Base-by-base conservation (phyloP, 2,113 vertebrate species). In the Menura novaehollandiae region DNA sequence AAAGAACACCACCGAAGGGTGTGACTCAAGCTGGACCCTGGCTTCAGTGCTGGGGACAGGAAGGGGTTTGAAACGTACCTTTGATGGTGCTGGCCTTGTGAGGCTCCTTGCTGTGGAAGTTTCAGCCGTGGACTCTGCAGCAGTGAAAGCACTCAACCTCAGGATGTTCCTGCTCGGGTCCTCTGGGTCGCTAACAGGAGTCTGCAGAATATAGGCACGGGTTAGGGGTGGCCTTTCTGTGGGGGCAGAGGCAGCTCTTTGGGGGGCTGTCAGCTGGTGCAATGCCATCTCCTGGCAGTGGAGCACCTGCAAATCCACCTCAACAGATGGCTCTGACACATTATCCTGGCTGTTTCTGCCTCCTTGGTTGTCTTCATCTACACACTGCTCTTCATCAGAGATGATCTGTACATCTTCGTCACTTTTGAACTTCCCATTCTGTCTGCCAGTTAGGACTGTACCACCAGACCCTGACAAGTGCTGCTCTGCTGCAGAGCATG, bases 131-230 rank as follows among this genome's bases (percentile, higher is more conserved):
- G 73, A 7, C 13, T 7, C 28, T 37, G 35, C 15, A 30, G 86
- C 15, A 53, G 28, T 4, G 10, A 30, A 33, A 78, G 66, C 3
- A 53, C 8, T 7, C 15, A 46, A 10, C 28, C 6, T 37, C 74
- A 46, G 7, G 67, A 30, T 10, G 32, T 58, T 64, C 32, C 41
- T 73, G 75, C 30, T 58, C 6, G 30, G n/a, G 41, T 32, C 58
- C 46, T 88, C 60, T 0, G 12, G 41, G 5, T 8, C 3, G 4
- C 46, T 53, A 43, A 9, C 2, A 11, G 53, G 4, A 58, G 24
- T 4, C 35, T 43, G 76, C 4, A 43, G 28, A 88, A 58, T 1
- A 33, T 7, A 83, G 39, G 35, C 15, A 43, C 6, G 30, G 53
- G 46, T 3, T 9, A 53, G 4, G 11, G 37, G 22, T 37, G 49